phyloP scores from a whole-genome alignment of 2,797 vertebrate genomes.

The Macropus fuliginosus region DNA sequence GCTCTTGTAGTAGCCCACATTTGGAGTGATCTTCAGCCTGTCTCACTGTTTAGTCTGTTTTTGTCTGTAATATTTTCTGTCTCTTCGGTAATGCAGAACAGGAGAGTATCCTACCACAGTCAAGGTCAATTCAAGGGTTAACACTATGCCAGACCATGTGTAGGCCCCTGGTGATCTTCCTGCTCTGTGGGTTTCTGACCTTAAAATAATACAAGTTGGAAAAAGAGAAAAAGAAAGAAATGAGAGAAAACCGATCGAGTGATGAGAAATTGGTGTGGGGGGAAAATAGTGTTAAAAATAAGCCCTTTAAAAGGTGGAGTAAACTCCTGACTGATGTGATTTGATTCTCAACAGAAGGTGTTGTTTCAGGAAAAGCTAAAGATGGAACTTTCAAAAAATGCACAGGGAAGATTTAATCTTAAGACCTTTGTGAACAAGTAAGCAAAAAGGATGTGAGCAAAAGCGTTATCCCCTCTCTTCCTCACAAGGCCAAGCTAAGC shows the following conservation, averaged over 20 bases:
- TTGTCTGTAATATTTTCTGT: constrained; percentile 60
- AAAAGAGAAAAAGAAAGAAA: neutral
- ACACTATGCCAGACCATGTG: constrained; percentile 36
- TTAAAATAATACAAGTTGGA: constrained; percentile 37
- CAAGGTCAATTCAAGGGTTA: constrained; percentile 45
- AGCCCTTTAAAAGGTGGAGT: neutral
- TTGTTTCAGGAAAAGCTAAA: constrained; percentile 4
- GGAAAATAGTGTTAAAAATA: neutral
- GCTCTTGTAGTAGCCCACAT: constrained; percentile 21
- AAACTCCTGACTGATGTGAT: neutral
- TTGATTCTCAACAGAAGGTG: constrained; percentile 10
- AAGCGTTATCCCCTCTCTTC: constrained; percentile 7
- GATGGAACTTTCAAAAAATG: neutral
- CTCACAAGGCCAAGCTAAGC: constrained; percentile 32
- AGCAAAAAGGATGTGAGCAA: constrained; percentile 1
- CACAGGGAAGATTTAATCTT: neutral
- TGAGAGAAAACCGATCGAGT: neutral
- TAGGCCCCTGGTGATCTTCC: constrained; percentile 22
- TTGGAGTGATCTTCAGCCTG: constrained; percentile 38
- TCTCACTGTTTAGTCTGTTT: constrained; percentile 44
- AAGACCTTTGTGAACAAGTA: constrained; percentile 8
- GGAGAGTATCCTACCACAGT: constrained; percentile 42
- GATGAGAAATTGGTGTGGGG: neutral
- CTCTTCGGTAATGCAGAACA: constrained; percentile 63
- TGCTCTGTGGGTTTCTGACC: constrained; percentile 30